phyloP scores from a whole-genome alignment of 2,888 invertebrate genomes.

The Gerosis bhagava region DNA sequence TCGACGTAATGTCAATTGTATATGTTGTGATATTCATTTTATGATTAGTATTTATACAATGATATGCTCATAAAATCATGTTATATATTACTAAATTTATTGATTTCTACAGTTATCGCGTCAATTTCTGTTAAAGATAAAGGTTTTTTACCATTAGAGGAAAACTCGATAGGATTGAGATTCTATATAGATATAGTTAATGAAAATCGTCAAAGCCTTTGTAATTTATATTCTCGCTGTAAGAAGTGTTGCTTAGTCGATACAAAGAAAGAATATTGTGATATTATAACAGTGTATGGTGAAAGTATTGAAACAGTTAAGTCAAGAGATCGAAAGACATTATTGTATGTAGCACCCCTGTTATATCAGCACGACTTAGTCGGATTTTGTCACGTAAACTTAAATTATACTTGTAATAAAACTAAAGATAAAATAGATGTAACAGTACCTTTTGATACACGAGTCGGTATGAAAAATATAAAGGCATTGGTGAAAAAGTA shows the following conservation, averaged over 20 bases:
- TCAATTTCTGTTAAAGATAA: slow-evolving; percentile 51
- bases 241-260: slow-evolving; percentile 54
- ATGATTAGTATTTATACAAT: too few species aligned
- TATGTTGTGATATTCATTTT: too few species aligned
- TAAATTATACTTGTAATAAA: slow-evolving; percentile 45
- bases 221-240: slow-evolving; percentile 42
- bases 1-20: too few species aligned
- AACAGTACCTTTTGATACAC: slow-evolving; percentile 55
- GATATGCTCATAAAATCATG: slow-evolving; percentile 32
- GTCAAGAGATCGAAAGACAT: slow-evolving; percentile 48
- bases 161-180: slow-evolving; percentile 54
- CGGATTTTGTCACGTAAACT: slow-evolving; percentile 52
- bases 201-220: slow-evolving; percentile 39
- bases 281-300: slow-evolving; percentile 42
- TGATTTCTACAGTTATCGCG: slow-evolving; percentile 37
- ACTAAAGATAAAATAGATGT: slow-evolving; percentile 36
- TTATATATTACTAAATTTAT: slow-evolving; percentile 37
- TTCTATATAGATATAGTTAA: slow-evolving; percentile 61
- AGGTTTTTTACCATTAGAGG: slow-evolving; percentile 55
- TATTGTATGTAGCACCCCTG: slow-evolving; percentile 52
- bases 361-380: slow-evolving; percentile 53
- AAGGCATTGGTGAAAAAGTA: slow-evolving; percentile 39
- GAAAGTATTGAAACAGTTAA: slow-evolving; percentile 37
- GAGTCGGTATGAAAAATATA: slow-evolving; percentile 31
- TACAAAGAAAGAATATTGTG: slow-evolving; percentile 44